A percentile compares a stretch with the other conserved stretches of the same genome.
These are phyloP conservation scores for Irena cyanogastra DNA, from an alignment of 2,113 vertebrate species.

Conservation along the genomic window DNA sequence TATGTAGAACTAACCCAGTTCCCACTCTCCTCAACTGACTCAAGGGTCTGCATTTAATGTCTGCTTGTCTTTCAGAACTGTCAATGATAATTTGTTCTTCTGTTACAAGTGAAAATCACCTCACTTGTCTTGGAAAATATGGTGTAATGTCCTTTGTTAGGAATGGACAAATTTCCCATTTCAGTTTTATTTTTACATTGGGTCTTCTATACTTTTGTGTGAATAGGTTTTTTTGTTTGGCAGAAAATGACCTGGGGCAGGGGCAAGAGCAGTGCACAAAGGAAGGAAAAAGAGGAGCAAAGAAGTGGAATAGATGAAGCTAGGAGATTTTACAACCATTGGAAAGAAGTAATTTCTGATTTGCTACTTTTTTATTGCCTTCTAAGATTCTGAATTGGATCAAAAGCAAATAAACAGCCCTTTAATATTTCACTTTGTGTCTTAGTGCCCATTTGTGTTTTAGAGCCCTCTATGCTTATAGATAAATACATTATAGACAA, in stretches of 20 bases:
- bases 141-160: neutral
- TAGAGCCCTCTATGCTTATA: neutral
- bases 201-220: neutral
- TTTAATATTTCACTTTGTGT: neutral
- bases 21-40: neutral
- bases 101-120: neutral
- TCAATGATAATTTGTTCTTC: neutral
- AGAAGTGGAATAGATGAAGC: neutral
- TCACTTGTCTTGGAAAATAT: neutral
- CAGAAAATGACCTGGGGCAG: neutral
- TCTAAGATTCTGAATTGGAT: neutral
- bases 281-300: neutral
- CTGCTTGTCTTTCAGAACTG: neutral
- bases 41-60: neutral
- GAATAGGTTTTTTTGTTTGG: neutral
- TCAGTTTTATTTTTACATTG: neutral
- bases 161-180: neutral
- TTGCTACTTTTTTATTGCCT: neutral
- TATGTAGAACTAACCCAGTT: neutral
- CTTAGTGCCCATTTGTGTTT: neutral
- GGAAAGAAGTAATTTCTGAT: neutral
- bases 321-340: neutral
- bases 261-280: fast-evolving
- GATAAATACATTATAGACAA: neutral
- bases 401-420: neutral